Evolutionary conservation across 1,140 invertebrate species (phyloP), one percentile per base, ranked within the genome.

Genomic region (Drosophila grimshawi): DNA sequence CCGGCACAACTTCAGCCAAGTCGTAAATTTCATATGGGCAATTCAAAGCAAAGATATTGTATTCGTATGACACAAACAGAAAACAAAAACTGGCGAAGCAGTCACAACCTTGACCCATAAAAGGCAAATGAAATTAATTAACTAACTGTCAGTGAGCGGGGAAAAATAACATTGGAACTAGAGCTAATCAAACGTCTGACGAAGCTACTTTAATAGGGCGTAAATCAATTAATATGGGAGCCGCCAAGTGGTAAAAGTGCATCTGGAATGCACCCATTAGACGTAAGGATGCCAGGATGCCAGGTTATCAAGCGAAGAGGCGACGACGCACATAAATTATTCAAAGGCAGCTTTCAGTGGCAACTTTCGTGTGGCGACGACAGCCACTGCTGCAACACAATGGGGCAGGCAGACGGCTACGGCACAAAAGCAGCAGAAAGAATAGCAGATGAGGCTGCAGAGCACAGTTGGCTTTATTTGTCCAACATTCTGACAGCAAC

Each of bases 71-170:
- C 59, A 70, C 53, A 35, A 19, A 19, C 19, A 19, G 19, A 19
- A 19, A 19, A 19, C 19, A 19, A 19, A 19, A 19, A 61, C 66
- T 64, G 56, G 53, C 69, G 39, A 43, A 19, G 41, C 39, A 49
- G 19, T 19, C 19, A 52, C 35, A 68, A 52, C 79, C 79, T 81
- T 81, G 79, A 77, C 79, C 79, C 68, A 80, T 61, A 73, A 73
- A 78, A 78, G 62, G 65, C 65, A 79, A 80, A 79, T 75, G 35
- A 66, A 68, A 80, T 81, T 77, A 73, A 81, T 76, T 80, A 80
- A 73, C 57, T 41, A 43, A 41, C 35, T 35, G 11, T 10, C 48
- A 63, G 48, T 48, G 65, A 63, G 63, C 49, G 55, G 19, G 41
- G 41, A 4, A 27, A 41, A 57, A 46, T 33, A 30, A n/a, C 39